phyloP scores from a whole-genome alignment of 2,888 invertebrate species.

The Uloborus plumipes region DNA sequence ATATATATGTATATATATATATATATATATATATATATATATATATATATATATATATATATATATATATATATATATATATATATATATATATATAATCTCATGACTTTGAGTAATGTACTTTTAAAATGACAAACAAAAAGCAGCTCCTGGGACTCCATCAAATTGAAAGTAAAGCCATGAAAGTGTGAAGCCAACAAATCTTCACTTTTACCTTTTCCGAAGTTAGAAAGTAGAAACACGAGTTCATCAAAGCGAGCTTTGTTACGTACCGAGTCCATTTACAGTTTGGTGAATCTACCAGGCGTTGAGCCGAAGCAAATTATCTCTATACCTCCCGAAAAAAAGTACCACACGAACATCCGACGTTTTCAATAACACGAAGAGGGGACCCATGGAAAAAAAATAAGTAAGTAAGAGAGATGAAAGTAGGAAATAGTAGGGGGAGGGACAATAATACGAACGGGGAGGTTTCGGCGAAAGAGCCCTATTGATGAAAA shows the following conservation, averaged over 20 bases:
- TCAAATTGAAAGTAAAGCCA: too few species aligned
- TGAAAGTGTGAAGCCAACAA: too few species aligned
- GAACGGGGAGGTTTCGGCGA: neutral
- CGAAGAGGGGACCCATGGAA: slow-evolving; percentile 11
- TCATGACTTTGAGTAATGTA: too few species aligned
- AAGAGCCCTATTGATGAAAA: slow-evolving; percentile 49
- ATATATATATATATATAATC: too few species aligned
- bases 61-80: too few species aligned
- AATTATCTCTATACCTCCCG: slow-evolving; percentile 23
- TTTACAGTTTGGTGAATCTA: slow-evolving; percentile 23
- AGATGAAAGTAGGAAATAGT: neutral
- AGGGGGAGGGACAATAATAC: slow-evolving; percentile 19
- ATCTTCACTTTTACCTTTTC: too few species aligned
- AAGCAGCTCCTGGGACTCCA: too few species aligned
- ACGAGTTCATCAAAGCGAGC: slow-evolving; percentile 4
- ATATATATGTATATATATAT: too few species aligned
- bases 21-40: too few species aligned
- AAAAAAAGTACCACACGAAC: slow-evolving; percentile 12
- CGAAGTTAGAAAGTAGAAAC: neutral
- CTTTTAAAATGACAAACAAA: too few species aligned
- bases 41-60: too few species aligned
- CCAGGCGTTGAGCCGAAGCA: slow-evolving; percentile 4
- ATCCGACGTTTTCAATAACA: slow-evolving; percentile 35
- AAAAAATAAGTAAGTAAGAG: neutral
- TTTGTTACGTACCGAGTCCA: slow-evolving; percentile 15